A percentile compares a stretch with the other conserved stretches of the same genome.
Conservation (phyloP, 2,888 invertebrate genomes). For the Allygus modestus region DNA sequence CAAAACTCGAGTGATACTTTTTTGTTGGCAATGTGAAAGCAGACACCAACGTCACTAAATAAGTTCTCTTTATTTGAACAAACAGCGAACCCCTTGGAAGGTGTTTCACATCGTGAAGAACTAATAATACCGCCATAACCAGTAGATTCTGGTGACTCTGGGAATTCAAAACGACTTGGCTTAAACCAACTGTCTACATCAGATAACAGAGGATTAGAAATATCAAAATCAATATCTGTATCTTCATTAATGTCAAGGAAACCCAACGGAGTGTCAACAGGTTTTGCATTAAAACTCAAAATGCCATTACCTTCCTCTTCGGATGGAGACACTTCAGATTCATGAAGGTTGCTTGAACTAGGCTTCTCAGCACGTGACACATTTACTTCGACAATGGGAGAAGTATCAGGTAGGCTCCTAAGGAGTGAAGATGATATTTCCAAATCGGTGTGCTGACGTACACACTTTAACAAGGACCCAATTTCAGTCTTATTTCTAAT, state of each 20-base stretch:
- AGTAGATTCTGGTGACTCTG: not conserved
- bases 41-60: constrained; percentile 53
- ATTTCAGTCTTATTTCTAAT: constrained; percentile 55
- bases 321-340: not conserved
- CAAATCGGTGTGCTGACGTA: constrained; percentile 33
- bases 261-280: not conserved
- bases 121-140: not conserved
- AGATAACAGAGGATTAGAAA: not conserved
- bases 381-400: not conserved
- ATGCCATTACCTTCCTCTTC: constrained; percentile 30
- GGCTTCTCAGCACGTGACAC: not conserved
- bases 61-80: constrained; percentile 1
- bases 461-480: constrained; percentile 32
- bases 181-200: constrained; percentile 46
- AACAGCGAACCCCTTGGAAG: constrained; percentile 22
- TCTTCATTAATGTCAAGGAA: not conserved
- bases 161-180: not conserved
- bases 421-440: constrained; percentile 57
- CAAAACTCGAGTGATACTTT: constrained; percentile 63
- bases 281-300: not conserved
- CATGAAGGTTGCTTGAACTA: not conserved
- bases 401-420: not conserved
- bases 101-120: constrained; percentile 53
- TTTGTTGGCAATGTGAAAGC: constrained; percentile 62
- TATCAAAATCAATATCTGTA: not conserved